Conservation (phyloP, 2,113 vertebrate genomes). For the Polypterus senegalus region DNA sequence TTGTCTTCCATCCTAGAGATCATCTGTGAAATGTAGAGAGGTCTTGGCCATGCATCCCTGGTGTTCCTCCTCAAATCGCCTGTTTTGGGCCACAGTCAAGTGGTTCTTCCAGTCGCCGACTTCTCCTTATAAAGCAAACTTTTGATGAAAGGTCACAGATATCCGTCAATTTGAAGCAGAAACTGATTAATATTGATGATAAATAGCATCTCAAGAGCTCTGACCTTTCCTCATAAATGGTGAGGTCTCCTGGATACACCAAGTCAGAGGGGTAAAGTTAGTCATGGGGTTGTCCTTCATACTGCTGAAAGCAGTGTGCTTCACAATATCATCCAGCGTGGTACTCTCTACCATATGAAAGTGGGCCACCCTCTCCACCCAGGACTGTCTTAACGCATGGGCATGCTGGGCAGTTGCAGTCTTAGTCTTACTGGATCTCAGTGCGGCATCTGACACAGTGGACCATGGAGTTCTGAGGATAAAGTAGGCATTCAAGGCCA, state of each 20-base stretch:
- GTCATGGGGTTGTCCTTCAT: constrained; percentile 22
- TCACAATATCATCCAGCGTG: constrained; percentile 8
- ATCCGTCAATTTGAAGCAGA: too few species aligned
- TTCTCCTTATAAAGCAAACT: constrained; percentile 19
- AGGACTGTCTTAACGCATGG: too few species aligned
- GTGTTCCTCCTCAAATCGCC: constrained; percentile 46
- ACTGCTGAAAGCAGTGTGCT: constrained; percentile 19
- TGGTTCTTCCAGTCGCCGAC: constrained; percentile 54
- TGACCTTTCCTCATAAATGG: constrained; percentile 21
- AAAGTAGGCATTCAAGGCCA: too few species aligned
- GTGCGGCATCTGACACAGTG: too few species aligned
- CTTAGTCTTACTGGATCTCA: too few species aligned
- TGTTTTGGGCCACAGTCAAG: constrained; percentile 49
- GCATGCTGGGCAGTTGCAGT: too few species aligned
- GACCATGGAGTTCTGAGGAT: too few species aligned
- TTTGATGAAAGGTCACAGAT: too few species aligned
- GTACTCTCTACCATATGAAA: constrained; percentile 11
- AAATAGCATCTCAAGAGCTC: too few species aligned
- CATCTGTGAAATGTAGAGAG: constrained; percentile 31
- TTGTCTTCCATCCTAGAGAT: constrained; percentile 27
- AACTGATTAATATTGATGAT: too few species aligned
- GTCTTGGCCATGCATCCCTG: constrained; percentile 38
- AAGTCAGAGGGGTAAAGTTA: constrained; percentile 14
- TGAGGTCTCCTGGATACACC: constrained; percentile 10
- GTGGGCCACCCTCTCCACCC: constrained; percentile 13